Conservation (phyloP, 1,140 invertebrate species). For the Elymnias hypermnestra region DNA sequence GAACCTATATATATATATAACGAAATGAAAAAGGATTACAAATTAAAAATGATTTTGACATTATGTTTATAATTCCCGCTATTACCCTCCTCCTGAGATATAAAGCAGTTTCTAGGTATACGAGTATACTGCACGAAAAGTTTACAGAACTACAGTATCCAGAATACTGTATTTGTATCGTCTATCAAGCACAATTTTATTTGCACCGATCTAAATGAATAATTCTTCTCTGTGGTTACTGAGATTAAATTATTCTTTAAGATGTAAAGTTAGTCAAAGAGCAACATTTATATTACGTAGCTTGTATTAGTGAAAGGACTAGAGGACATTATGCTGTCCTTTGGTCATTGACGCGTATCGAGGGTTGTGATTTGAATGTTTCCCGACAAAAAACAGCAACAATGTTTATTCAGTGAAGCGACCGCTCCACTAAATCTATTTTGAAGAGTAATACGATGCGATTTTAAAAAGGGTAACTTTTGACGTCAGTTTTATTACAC, state of each 20-base stretch:
- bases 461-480: slow-evolving; percentile 6
- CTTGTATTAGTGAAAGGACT: slow-evolving; percentile 7
- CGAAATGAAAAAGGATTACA: no score
- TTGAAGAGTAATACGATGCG: slow-evolving; percentile 7
- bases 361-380: slow-evolving; percentile 26
- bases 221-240: slow-evolving; percentile 31
- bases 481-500: slow-evolving; percentile 6
- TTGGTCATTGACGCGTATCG: slow-evolving; percentile 35
- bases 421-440: slow-evolving; percentile 10
- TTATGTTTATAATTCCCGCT: no score
- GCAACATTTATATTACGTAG: slow-evolving; percentile 9
- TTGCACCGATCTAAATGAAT: slow-evolving; percentile 20
- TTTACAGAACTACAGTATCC: no score
- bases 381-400: slow-evolving; percentile 33
- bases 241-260: slow-evolving; percentile 36
- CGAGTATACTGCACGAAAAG: no score
- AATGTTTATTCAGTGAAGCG: slow-evolving; percentile 32
- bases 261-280: slow-evolving; percentile 22
- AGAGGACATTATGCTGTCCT: slow-evolving; percentile 20
- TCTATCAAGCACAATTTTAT: no score
- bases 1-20: no score
- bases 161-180: no score
- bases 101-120: no score
- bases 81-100: no score
- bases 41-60: no score